A percentile compares a stretch with the other conserved stretches of the same genome.
Evolutionary conservation across 2,113 vertebrate species (phyloP).

Genomic region (Poeciliopsis retropinna): DNA sequence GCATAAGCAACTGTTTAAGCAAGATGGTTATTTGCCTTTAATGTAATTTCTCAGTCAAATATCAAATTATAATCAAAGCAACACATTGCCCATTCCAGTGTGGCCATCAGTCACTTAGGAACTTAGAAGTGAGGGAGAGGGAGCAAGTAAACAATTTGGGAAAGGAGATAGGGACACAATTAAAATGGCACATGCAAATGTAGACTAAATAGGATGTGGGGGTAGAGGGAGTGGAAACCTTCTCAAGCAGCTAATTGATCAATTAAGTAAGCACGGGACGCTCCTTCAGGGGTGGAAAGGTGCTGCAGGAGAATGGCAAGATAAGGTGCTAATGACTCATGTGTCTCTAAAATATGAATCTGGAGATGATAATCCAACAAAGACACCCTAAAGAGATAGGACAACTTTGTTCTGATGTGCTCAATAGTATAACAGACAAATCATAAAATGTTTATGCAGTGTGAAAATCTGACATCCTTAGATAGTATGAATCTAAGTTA

Average conservation of each 20-base stretch:
- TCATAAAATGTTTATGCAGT: neutral
- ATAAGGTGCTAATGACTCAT: constrained; percentile 68
- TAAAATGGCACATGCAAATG: constrained; percentile 74
- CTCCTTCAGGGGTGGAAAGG: constrained; percentile 35
- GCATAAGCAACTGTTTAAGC: neutral
- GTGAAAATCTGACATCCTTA: neutral
- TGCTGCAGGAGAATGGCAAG: constrained; percentile 38
- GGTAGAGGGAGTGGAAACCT: constrained; percentile 45
- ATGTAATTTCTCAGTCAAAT: constrained; percentile 7
- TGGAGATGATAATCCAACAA: constrained; percentile 44
- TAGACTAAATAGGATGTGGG: constrained; percentile 60
- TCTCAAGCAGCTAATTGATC: constrained; percentile 76
- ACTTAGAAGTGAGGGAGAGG: constrained; percentile 56
- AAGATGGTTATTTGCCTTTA: constrained; percentile 10
- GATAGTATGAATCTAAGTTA: neutral
- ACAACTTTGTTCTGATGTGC: constrained; percentile 12
- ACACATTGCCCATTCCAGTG: constrained; percentile 56
- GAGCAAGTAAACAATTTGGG: constrained; percentile 73
- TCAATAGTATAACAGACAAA: neutral
- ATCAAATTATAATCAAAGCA: constrained; percentile 28
- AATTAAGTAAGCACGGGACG: constrained; percentile 74
- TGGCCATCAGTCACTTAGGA: constrained; percentile 46
- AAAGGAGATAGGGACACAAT: constrained; percentile 69
- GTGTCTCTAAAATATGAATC: constrained; percentile 46
- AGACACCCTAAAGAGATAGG: constrained; percentile 2